These are phyloP conservation scores for Pitta sordida DNA, from an alignment of 2,113 vertebrate genomes.

Conservation along the genomic window DNA sequence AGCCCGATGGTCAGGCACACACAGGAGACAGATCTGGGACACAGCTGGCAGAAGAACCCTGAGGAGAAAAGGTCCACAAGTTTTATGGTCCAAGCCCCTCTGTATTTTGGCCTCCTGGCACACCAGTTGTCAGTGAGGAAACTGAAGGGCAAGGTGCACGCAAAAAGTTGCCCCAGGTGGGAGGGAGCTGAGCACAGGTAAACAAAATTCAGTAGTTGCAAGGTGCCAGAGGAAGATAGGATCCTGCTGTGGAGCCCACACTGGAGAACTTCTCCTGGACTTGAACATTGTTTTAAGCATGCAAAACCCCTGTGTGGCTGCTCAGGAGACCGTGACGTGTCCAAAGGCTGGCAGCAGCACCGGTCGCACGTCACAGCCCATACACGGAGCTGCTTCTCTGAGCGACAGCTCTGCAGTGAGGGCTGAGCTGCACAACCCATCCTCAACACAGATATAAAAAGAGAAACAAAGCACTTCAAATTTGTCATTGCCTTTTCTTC, in stretches of 20 bases:
- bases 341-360: neutral
- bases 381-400: rapidly evolving
- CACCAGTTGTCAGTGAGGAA: neutral
- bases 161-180: neutral
- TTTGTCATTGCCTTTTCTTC: neutral
- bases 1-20: neutral
- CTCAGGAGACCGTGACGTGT: neutral
- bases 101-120: neutral
- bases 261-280: neutral
- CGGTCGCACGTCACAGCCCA: rapidly evolving
- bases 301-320: neutral
- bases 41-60: neutral
- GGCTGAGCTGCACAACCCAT: neutral
- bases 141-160: neutral
- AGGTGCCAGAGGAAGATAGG: neutral
- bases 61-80: neutral
- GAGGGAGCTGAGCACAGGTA: neutral
- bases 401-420: neutral
- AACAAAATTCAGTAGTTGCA: neutral
- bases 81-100: neutral
- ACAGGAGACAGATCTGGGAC: neutral
- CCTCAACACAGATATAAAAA: neutral
- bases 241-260: neutral
- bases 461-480: neutral
- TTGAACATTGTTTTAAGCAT: neutral